phyloP scores from a whole-genome alignment of 1,140 invertebrate species.

The Drosophila melanica region DNA sequence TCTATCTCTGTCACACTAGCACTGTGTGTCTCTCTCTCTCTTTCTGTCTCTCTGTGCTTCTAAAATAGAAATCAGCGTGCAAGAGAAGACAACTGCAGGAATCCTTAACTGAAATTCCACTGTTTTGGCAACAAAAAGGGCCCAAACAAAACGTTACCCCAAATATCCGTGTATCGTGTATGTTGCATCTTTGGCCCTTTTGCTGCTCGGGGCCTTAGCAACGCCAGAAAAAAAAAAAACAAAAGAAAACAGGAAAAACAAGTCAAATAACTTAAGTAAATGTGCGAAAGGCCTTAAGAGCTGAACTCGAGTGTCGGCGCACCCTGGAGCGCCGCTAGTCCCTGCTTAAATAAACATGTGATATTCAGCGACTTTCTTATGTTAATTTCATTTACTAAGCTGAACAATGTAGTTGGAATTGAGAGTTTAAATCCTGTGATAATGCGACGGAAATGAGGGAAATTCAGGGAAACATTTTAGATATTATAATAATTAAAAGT shows the following conservation, averaged over 20 bases:
- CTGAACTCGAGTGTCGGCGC: constrained; percentile 48
- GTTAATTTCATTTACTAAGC: constrained; percentile 37
- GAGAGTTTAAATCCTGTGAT: too few species aligned
- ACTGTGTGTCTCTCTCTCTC: too few species aligned
- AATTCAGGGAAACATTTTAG: too few species aligned
- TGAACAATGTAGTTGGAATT: not conserved
- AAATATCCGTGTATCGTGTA: constrained; percentile 17
- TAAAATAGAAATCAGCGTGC: constrained; percentile 49
- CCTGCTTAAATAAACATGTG: constrained; percentile 37
- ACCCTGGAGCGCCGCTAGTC: constrained; percentile 30
- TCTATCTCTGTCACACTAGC: too few species aligned
- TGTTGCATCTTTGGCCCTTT: constrained; percentile 59
- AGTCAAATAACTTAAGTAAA: constrained; percentile 80
- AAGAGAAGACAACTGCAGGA: constrained; percentile 52
- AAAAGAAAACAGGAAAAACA: constrained; percentile 32
- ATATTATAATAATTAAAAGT: too few species aligned
- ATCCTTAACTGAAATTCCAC: constrained; percentile 41
- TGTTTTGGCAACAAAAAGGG: constrained; percentile 63
- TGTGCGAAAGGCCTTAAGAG: constrained; percentile 66
- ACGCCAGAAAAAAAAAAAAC: constrained; percentile 38
- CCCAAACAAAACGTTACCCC: constrained; percentile 31
- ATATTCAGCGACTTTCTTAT: constrained; percentile 24
- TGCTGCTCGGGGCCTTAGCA: constrained; percentile 61
- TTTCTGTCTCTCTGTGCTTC: too few species aligned
- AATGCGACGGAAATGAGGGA: too few species aligned